Evolutionary conservation across 2,113 vertebrate species (phyloP), one percentile per base, ranked within the genome.

Genomic region (Riparia riparia): DNA sequence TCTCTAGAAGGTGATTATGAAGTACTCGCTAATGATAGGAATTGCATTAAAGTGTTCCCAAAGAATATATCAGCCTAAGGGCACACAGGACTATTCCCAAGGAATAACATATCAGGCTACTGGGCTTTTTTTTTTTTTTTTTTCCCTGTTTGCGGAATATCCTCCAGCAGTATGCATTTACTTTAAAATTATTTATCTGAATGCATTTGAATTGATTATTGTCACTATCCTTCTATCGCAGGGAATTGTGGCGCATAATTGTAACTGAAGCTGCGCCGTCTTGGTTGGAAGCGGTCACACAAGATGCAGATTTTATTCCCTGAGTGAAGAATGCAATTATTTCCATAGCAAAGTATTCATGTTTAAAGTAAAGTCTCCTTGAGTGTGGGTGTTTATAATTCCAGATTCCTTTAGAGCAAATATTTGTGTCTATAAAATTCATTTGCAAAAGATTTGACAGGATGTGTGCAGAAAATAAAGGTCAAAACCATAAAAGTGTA

Each of bases 321-420:
- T 9, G 24, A 72, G 39, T 94, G 82, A 76, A 87, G 82, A 93
- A 96, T 81, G 68, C 49, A 94, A 97, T 74, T n/a, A 94, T 90
- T 96, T 94, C 90, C 94, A 93, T 70, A 61, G 88, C 76, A 91
- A 94, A 96, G 29, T 34, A 39, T 56, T 92, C n/a, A 57, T 89
- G 76, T 92, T 96, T 92, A 89, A 96, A 96, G 76, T 66, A 7
- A 89, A 85, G 28, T 86, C 79, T 94, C 64, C 49, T 70, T 89
- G 69, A 94, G 28, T 89, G 64, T 61, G 92, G 37, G 39, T 94
- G 95, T 94, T 94, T 94, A 90, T 81, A 95, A 96, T 95, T 95
- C 76, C 72, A 84, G 58, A 83, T 93, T 85, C 49, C 61, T 86
- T 80, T 29, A 85, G 45, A 57, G 60, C 79, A 97, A 96, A 96